Percentiles rank a stretch among this genome's conserved stretches.
Evolutionary conservation across 2,113 vertebrate genomes (phyloP).

Genomic region (Rhegmatorhina hoffmannsi): DNA sequence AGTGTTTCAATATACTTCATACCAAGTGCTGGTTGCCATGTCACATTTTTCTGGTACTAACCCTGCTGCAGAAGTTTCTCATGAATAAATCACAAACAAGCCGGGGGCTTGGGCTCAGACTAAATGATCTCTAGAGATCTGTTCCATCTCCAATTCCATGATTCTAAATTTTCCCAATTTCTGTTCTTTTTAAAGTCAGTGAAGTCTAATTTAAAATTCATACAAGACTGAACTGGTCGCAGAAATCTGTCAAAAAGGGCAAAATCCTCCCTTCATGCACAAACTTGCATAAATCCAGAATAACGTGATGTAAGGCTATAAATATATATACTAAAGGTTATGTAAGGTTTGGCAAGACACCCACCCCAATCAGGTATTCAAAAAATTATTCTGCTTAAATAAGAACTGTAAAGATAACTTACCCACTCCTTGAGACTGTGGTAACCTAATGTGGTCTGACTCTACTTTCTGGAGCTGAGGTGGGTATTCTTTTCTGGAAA

Average conservation of each 20-base stretch:
- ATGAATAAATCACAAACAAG: not conserved
- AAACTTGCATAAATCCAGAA: not conserved
- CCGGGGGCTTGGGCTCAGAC: not conserved
- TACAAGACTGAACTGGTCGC: not conserved
- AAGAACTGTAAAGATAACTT: conserved; percentile 49
- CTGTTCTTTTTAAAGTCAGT: not conserved
- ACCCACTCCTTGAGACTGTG: conserved; percentile 84
- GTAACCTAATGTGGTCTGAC: conserved; percentile 83
- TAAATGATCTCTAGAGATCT: not conserved
- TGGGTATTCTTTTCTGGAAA: conserved; percentile 87
- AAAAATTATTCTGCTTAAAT: not conserved
- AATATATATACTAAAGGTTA: not conserved
- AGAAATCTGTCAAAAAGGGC: not conserved
- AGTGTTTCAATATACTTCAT: not conserved
- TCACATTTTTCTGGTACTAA: not conserved
- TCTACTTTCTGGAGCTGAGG: conserved; percentile 82
- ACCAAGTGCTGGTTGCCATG: not conserved
- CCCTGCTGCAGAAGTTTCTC: not conserved
- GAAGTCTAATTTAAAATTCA: not conserved
- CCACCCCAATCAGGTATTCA: not conserved
- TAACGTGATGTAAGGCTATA: not conserved
- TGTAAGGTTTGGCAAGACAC: not conserved
- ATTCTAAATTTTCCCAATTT: not conserved
- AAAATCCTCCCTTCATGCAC: not conserved
- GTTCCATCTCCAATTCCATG: not conserved